phyloP scores from a whole-genome alignment of 2,797 vertebrate species.

The Cynopterus sphinx region DNA sequence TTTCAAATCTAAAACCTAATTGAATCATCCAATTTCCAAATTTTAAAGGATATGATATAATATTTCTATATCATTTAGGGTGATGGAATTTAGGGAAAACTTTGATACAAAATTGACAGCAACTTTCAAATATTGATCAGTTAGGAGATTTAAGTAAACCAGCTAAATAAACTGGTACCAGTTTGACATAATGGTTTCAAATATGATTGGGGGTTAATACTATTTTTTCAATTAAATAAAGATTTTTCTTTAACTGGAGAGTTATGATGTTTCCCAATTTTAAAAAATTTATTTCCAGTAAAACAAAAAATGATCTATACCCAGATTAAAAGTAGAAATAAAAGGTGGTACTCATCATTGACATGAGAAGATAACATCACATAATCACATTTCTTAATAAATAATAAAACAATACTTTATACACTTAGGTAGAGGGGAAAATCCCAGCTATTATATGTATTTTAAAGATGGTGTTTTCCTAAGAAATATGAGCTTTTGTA shows the following conservation, averaged over 20 bases:
- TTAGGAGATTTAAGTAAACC: background rate
- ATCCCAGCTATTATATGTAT: conserved; percentile 48
- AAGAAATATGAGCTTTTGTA: conserved; percentile 74
- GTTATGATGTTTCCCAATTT: conserved; percentile 19
- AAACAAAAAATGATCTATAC: conserved; percentile 58
- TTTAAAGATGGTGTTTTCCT: conserved; percentile 73
- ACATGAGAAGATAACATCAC: conserved; percentile 53
- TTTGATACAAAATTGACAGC: background rate
- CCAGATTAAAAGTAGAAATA: conserved; percentile 50
- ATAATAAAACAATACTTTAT: conserved; percentile 66
- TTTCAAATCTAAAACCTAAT: background rate
- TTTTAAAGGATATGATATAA: background rate
- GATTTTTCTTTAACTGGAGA: conserved; percentile 27
- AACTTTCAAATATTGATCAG: background rate
- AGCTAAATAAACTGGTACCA: background rate
- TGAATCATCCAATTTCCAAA: conserved; percentile 5
- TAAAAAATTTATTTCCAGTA: conserved; percentile 54
- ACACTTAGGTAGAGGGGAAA: conserved; percentile 42
- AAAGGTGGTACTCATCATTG: conserved; percentile 54
- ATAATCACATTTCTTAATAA: conserved; percentile 66
- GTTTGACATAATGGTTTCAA: background rate
- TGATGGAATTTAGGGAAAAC: background rate
- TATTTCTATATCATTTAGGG: background rate
- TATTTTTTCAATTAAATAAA: conserved; percentile 6
- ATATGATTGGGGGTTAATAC: background rate